Base-by-base conservation (phyloP, 2,797 vertebrate genomes). In the Acipenser oxyrinchus region DNA sequence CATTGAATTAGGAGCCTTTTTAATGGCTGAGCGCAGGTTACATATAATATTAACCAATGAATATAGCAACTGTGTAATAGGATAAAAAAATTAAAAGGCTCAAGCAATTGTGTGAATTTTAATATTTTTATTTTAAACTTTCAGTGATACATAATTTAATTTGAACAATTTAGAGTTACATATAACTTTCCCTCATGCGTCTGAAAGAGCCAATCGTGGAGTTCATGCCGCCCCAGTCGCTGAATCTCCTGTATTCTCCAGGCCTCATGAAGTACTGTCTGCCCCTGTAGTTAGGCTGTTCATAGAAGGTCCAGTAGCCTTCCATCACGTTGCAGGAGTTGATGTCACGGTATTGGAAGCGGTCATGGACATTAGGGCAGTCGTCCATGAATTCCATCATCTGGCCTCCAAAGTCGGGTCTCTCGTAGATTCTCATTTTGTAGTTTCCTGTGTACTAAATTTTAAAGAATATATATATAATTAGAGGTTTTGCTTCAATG, bases 231-330 rank as follows among this genome's bases (percentile, higher is more conserved):
- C 86, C 84, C 87, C 88, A 90, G 63, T 92, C 88, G 0, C 79
- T 74, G 48, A 81, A 91, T 74, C 76, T 76, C 75, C 82, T 81
- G 80, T 90, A 91, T 73, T 88, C 82, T 64, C 86, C 89, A 0
- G 86, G 85, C 53, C 84, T 76, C 78, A 90, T 73, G 85, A 91
- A 84, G 68, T 84, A 91, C 79, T 90, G 87, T 53, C 87, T 84
- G 37, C 90, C 87, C 71, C 82, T 87, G 81, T 87, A 91, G 84
- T 89, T 81, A 7, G 90, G 84, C 67, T 91, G 88, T 82, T 89
- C 90, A 3, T 89, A 89, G 83, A 90, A 88, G 80, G 82, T 76
- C 89, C 88, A 91, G 85, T 70, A 90, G 13, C 87, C 88, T 70
- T 88, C 87, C 79, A 80, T 78, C 69, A 90, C 70, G 66, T 89